Base-by-base conservation (phyloP, 1,140 invertebrate genomes). In the Holotrichia oblita region DNA sequence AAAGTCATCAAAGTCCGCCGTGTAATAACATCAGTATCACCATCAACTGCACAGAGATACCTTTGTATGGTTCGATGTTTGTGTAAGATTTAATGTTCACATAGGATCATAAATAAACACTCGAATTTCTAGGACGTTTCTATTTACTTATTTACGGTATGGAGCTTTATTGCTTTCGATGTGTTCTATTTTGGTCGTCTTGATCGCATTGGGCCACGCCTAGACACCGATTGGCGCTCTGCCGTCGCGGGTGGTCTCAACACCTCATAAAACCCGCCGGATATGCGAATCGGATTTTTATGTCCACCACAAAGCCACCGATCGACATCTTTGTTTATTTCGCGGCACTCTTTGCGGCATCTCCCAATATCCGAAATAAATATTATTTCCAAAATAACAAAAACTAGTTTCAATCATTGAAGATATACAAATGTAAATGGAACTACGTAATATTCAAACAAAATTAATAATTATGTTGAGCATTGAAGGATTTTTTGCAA, bases 71-170 rank as follows among this genome's bases (percentile, higher is more conserved):
- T 64, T 77, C 61, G 34, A 69, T 83, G 82, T 83, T 83, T 83
- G 82, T 83, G 81, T 83, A 81, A 82, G 81, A 76, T 80, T 85
- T 84, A 83, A 85, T 83, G 84, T 85, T 84, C 82, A 81, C 84
- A 81, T 81, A 80, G 79, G 81, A 82, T 85, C 82, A 82, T 83
- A 84, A 84, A 85, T 84, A 85, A 84, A 85, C 83, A 84, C 83
- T 83, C 82, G 84, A 82, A 82, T 85, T 85, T 85, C 84, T 84
- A 82, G 84, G 82, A 85, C 82, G 84, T 84, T 83, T 82, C 80
- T 82, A 83, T 85, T 84, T 84, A 83, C 81, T 84, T 85, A 85
- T 85, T 85, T 85, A 84, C 81, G 73, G 81, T 83, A 82, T 80
- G 79, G 27, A 34, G 78, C 83, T 84, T 84, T 85, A 85, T 85